A percentile compares a stretch with the other conserved stretches of the same genome.
Conservation (phyloP, 2,888 invertebrate genomes). For the Caenorhabditis afra region DNA sequence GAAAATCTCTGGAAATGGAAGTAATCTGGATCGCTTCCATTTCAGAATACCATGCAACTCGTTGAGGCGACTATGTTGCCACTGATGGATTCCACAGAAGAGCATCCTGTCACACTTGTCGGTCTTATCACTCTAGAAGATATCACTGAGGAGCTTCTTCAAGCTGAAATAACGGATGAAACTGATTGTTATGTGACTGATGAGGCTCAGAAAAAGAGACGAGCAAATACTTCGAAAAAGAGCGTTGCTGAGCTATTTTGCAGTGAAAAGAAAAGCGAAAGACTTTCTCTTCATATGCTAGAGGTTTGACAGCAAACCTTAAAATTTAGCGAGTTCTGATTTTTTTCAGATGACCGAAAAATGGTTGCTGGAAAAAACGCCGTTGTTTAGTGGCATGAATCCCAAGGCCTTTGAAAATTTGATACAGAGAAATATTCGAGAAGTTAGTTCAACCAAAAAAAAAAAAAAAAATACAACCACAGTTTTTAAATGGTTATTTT, state of each 20-base stretch:
- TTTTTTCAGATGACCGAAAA: slow-evolving; percentile 49
- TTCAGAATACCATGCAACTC: slow-evolving; percentile 51
- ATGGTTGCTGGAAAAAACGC: slow-evolving; percentile 50
- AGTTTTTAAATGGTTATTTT: too few relatives aligned
- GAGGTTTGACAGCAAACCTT: slow-evolving; percentile 15
- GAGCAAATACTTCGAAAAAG: slow-evolving; percentile 49
- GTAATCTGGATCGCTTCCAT: too few relatives aligned
- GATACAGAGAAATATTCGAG: slow-evolving; percentile 60
- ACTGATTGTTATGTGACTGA: slow-evolving; percentile 87
- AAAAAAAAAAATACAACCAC: background rate
- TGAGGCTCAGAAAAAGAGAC: slow-evolving; percentile 71
- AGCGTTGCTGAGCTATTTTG: slow-evolving; percentile 37
- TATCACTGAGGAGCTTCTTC: slow-evolving; percentile 84
- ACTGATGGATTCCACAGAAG: slow-evolving; percentile 89
- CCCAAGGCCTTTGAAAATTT: slow-evolving; percentile 57
- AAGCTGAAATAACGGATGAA: slow-evolving; percentile 97
- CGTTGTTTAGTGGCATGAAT: slow-evolving; percentile 53
- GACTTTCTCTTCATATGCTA: slow-evolving; percentile 50
- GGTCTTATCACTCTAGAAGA: slow-evolving; percentile 90
- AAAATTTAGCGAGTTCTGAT: background rate
- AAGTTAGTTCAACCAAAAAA: slow-evolving; percentile 10
- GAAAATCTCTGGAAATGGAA: too few relatives aligned
- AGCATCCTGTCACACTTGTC: slow-evolving; percentile 84
- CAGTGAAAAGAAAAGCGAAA: slow-evolving; percentile 57
- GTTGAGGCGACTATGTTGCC: slow-evolving; percentile 50